Evolutionary conservation across 2,113 vertebrate genomes (phyloP).

Genomic region (Neotragus moschatus): DNA sequence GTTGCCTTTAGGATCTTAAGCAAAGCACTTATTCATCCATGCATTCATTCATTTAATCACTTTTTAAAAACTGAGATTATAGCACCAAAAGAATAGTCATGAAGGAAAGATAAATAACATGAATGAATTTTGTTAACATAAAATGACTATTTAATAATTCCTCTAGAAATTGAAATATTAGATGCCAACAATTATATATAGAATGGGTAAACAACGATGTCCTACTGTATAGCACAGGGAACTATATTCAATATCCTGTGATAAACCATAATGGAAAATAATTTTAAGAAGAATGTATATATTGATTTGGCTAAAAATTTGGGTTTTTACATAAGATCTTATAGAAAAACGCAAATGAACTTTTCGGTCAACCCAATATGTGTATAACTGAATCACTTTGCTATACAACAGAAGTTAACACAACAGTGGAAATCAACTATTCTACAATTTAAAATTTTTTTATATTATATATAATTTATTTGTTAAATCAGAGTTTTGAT

Average conservation of each 20-base stretch:
- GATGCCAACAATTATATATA: neutral
- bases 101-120: slow-evolving; percentile 13
- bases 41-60: neutral
- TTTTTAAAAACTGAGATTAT: neutral
- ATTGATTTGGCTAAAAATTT: neutral
- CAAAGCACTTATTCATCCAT: neutral
- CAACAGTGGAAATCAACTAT: neutral
- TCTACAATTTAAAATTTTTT: neutral
- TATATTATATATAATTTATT: neutral
- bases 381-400: neutral
- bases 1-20: neutral
- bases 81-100: neutral
- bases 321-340: neutral
- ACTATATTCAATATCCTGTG: neutral
- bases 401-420: neutral
- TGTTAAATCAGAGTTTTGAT: neutral
- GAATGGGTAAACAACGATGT: neutral
- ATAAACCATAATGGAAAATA: neutral
- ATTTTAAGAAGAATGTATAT: neutral
- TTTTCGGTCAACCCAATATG: neutral
- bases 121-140: neutral
- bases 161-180: slow-evolving; percentile 29
- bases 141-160: slow-evolving; percentile 13
- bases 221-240: neutral
- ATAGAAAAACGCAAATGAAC: neutral